These are phyloP conservation scores for Torymus tubicola DNA, from an alignment of 2,888 invertebrate species.

Conservation along the genomic window DNA sequence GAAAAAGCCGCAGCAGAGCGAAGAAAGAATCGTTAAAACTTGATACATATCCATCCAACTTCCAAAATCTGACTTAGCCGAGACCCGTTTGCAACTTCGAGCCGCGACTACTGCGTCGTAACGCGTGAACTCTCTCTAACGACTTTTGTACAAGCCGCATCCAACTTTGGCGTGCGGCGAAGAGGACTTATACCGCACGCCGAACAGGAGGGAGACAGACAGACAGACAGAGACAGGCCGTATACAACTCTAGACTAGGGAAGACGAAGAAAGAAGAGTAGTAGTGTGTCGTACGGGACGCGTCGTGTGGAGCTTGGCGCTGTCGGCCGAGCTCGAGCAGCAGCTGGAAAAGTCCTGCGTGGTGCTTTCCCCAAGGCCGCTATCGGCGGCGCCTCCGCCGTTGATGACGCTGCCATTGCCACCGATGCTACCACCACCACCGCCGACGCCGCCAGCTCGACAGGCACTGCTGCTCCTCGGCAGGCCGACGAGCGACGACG, in stretches of 20 bases:
- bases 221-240: too few relatives aligned
- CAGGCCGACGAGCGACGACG: conserved; percentile 46
- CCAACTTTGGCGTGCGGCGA: not conserved
- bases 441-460: conserved; percentile 44
- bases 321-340: conserved; percentile 75
- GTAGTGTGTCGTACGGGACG: conserved; percentile 70
- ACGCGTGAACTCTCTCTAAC: too few relatives aligned
- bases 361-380: conserved; percentile 75
- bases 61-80: too few relatives aligned
- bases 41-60: too few relatives aligned
- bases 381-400: conserved; percentile 70
- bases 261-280: not conserved
- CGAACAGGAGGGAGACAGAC: not conserved
- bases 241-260: conserved; percentile 4
- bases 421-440: conserved; percentile 59
- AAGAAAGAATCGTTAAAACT: too few relatives aligned
- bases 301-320: conserved; percentile 70
- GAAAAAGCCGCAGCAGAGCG: too few relatives aligned
- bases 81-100: too few relatives aligned
- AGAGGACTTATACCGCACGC: not conserved
- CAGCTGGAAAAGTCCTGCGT: conserved; percentile 76
- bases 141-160: too few relatives aligned
- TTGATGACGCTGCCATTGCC: conserved; percentile 61
- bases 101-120: too few relatives aligned
- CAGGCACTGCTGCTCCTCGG: conserved; percentile 45